Evolutionary conservation across 2,113 vertebrate genomes (phyloP).

Genomic region (Tenrec ecaudatus): DNA sequence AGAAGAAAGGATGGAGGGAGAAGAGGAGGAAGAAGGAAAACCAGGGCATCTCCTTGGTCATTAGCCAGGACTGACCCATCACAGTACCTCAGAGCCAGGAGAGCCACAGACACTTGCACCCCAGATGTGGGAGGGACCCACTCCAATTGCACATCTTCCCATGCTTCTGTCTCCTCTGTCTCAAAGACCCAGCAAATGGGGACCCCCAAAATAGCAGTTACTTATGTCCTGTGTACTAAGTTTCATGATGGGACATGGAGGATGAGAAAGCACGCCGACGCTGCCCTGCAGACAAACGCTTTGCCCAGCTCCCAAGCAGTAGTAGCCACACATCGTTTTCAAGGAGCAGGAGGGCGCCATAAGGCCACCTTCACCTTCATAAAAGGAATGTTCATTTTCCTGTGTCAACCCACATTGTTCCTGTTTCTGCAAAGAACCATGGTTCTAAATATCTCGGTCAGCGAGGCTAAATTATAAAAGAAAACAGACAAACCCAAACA

Average conservation of each 20-base stretch:
- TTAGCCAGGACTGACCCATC: accelerated
- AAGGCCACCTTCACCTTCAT: neutral
- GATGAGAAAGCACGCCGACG: too few relatives aligned
- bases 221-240: too few relatives aligned
- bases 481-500: too few relatives aligned
- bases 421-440: neutral
- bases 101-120: neutral
- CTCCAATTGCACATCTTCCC: accelerated
- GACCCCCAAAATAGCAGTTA: neutral
- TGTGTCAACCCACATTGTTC: neutral
- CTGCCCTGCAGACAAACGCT: too few relatives aligned
- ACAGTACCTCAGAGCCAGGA: neutral
- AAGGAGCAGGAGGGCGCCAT: too few relatives aligned
- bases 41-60: neutral
- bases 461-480: neutral
- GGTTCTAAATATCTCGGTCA: neutral
- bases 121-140: accelerated
- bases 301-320: too few relatives aligned
- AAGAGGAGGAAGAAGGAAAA: too few relatives aligned
- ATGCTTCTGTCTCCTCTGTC: too few relatives aligned
- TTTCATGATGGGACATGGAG: too few relatives aligned
- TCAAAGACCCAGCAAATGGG: neutral
- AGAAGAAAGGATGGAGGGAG: neutral
- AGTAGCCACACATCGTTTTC: neutral
- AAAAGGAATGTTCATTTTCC: neutral